Evolutionary conservation across 2,888 invertebrate species (phyloP), one percentile per base, ranked within the genome.

Genomic region (Eristalinus aeneus): DNA sequence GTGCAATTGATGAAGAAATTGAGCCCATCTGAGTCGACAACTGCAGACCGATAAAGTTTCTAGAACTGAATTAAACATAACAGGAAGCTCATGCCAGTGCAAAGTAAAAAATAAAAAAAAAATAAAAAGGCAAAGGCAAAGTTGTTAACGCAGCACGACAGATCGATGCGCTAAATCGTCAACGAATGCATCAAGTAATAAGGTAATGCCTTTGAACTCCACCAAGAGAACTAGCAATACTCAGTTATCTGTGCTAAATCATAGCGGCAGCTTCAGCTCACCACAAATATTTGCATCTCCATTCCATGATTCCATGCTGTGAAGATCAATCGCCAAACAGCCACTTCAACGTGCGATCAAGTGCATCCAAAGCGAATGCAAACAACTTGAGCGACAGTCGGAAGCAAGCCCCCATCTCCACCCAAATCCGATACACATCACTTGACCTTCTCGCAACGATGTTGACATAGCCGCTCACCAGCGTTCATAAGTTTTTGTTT

Each of bases 381-480:
- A 65, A 5, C 46, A 56, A 22, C 11, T 12, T 11, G 16, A 20
- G 12, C 20, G 32, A 27, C 53, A 32, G n/a, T 20, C 22, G 10
- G 16, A 60, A 27, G 20, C 34, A 2, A 10, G 34, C 34, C 34
- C 34, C 34, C 10, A 34, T 34, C 34, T 34, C 46, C 5, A 46
- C 46, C 46, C 16, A n/a, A 46, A 16, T 16, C 1, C 6, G 46
- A 16, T 16, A 46, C 46, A 46, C 46, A 46, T 31, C 11, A 22
- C 31, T 63, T 56, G 34, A 58, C 74, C 79, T 80, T 74, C 68
- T 20, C 34, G 68, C 1, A 11, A n/a, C 34, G 3, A 22, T 79
- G 27, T 67, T 67, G 79, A 54, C 67, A 22, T 27, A 54, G 54
- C 75, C 32, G 67, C 60, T 23, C 58, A 12, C 20, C 27, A 34